Base-by-base conservation (phyloP, 1,140 invertebrate genomes). In the Calosoma granatense region DNA sequence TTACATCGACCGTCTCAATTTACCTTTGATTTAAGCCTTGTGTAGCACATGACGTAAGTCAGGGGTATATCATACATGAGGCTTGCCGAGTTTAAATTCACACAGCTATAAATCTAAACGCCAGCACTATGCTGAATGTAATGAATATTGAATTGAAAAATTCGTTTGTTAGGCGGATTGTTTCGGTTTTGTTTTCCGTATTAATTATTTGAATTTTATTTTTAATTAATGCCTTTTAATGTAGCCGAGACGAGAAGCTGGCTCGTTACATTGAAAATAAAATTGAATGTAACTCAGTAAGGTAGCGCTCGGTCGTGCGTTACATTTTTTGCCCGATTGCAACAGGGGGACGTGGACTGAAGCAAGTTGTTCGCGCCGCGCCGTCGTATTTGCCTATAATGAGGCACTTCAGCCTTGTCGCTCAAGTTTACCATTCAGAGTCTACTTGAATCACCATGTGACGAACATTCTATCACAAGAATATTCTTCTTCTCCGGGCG, bases 301-400 rank as follows among this genome's bases (percentile, higher is more conserved):
- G 26, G 4, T 6, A 30, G 26, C 4, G 14, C 4, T 4, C 26
- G 14, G 26, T 30, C 6, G 26, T 30, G 26, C 26, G 41, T 9
- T 47, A 47, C 9, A 12, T 11, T 47, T 47, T 47, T 47, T 12
- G 9, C 9, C 4, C 17, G 41, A 47, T 47, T 47, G 9, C 17
- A 47, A 47, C 9, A 47, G n/a, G n/a, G n/a, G n/a, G n/a, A n/a
- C n/a, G n/a, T n/a, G 26, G n/a, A 36, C 6, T 9, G 26, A 36
- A 36, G 26, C n/a, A 36, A 36, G 26, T 36, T 36, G 26, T 36
- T 17, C 6, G 17, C 41, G 17, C 41, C 17, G 41, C 6, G 15
- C 41, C 6, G 9, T 4, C 41, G 41, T 47, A 47, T 47, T 47
- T 47, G 41, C 41, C 15, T 47, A 47, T 47, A 47, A 47, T 47